These are phyloP conservation scores for Molossus molossus DNA, from an alignment of 2,797 vertebrate genomes.

Conservation along the genomic window DNA sequence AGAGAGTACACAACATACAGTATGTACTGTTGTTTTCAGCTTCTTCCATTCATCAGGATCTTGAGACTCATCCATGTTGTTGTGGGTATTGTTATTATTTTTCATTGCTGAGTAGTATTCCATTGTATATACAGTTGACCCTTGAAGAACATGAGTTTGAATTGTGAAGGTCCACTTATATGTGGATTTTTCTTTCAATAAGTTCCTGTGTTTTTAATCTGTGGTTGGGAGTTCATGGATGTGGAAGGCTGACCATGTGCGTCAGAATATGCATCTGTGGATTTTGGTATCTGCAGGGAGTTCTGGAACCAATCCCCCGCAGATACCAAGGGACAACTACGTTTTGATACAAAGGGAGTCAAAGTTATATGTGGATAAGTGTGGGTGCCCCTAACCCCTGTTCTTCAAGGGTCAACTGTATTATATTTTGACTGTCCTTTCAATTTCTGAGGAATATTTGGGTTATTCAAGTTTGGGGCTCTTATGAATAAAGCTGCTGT, in stretches of 20 bases:
- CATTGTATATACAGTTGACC: neutral
- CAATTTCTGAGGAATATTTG: no score
- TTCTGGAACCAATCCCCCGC: no score
- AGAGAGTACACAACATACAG: neutral
- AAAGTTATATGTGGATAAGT: neutral
- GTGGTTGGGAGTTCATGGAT: neutral
- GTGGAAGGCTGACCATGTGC: neutral
- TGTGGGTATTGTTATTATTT: neutral
- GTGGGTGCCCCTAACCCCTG: neutral
- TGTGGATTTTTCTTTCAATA: neutral
- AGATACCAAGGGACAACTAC: neutral
- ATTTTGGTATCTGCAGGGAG: no score
- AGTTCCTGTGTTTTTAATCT: neutral
- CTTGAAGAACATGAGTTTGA: neutral
- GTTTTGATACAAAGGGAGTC: neutral
- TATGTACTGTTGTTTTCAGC: neutral
- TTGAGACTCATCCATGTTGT: neutral
- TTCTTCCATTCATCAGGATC: no score
- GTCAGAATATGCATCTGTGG: no score
- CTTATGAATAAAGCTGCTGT: no score
- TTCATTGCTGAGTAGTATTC: neutral
- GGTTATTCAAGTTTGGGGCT: no score
- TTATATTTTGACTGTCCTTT: no score
- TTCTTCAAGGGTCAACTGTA: neutral
- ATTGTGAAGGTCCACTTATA: neutral